Percentiles rank a stretch among this genome's conserved stretches.
Evolutionary conservation across 2,888 invertebrate genomes (phyloP).

Genomic region (Fragum sueziense): DNA sequence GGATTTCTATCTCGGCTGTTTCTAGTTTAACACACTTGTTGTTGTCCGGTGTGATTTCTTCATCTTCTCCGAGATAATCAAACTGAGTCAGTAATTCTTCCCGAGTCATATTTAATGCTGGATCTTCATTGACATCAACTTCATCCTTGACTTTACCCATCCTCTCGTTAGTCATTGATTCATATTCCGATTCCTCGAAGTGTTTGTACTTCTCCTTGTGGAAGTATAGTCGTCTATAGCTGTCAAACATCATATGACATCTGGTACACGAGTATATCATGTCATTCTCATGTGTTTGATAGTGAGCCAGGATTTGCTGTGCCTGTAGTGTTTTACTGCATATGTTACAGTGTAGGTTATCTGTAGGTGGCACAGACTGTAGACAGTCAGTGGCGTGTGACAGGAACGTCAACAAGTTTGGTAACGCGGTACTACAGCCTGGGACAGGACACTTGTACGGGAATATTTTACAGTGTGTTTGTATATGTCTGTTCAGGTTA

Average conservation of each 20-base stretch:
- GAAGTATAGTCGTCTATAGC: constrained; percentile 21
- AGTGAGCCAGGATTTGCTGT: not conserved
- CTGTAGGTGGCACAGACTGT: not conserved
- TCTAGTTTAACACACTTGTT: not conserved
- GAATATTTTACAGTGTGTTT: constrained; percentile 27
- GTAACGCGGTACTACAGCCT: constrained; percentile 15
- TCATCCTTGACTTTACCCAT: not conserved
- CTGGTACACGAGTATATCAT: constrained; percentile 23
- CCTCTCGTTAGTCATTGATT: not conserved
- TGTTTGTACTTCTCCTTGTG: constrained; percentile 36
- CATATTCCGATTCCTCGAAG: constrained; percentile 26
- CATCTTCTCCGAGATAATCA: constrained; percentile 2
- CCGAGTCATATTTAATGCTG: not conserved
- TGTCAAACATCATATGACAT: constrained; percentile 4
- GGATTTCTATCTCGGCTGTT: not conserved
- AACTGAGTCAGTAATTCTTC: not conserved
- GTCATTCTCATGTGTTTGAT: constrained; percentile 38
- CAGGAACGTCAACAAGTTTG: not conserved
- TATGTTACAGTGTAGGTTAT: constrained; percentile 5
- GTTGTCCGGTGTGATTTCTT: not conserved
- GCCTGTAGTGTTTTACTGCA: constrained; percentile 12
- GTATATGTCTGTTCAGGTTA: constrained; percentile 11
- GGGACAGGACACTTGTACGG: constrained; percentile 37
- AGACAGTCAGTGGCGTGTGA: constrained; percentile 1
- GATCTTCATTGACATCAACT: not conserved